These are phyloP conservation scores for Tyrannus savana DNA, from an alignment of 2,113 vertebrate species.

Conservation along the genomic window DNA sequence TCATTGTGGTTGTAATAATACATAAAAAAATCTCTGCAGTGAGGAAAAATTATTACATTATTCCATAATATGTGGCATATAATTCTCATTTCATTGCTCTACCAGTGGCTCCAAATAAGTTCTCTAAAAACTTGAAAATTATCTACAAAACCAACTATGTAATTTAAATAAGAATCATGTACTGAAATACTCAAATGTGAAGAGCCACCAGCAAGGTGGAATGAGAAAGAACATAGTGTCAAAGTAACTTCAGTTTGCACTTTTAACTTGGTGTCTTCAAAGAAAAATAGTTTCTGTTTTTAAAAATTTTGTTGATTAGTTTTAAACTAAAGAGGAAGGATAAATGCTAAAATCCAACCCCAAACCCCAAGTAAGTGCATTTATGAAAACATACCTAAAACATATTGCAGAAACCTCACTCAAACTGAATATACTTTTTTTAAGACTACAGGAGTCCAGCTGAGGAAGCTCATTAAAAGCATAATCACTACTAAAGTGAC, in stretches of 20 bases:
- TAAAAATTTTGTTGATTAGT: background rate
- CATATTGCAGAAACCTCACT: background rate
- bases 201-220: background rate
- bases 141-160: background rate
- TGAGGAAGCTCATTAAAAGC: background rate
- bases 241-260: background rate
- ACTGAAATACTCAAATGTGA: background rate
- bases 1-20: background rate
- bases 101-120: background rate
- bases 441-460: background rate
- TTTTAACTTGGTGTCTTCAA: background rate
- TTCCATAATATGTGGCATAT: background rate
- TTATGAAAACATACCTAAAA: background rate
- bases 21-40: background rate
- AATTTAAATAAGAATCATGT: background rate
- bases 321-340: background rate
- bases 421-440: background rate
- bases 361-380: background rate
- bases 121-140: background rate
- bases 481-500: background rate
- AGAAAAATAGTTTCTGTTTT: background rate
- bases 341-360: accelerated
- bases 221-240: background rate
- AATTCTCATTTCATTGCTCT: background rate
- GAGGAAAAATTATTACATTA: background rate